A percentile compares a stretch with the other conserved stretches of the same genome.
Conservation (phyloP, 2,113 vertebrate genomes). For the Pollimyrus isidori region DNA sequence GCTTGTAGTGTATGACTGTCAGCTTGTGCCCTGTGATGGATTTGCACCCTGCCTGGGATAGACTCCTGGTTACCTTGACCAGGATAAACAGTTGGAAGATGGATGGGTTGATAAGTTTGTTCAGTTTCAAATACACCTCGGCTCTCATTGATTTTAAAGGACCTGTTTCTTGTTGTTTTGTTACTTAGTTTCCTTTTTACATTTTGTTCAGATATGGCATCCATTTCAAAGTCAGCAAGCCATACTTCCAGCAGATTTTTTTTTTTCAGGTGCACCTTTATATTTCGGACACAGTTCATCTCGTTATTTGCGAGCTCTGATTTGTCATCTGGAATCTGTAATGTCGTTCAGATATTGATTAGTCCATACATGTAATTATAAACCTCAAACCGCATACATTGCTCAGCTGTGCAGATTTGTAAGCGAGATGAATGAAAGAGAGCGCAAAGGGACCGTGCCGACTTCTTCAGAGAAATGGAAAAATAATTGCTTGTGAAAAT, state of each 20-base stretch:
- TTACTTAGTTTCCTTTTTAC: too few species aligned
- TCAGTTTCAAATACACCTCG: neutral
- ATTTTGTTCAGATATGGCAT: neutral
- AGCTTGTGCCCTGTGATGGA: neutral
- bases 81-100: neutral
- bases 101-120: neutral
- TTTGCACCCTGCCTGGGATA: neutral
- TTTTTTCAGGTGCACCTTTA: neutral
- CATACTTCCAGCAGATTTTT: too few species aligned
- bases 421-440: neutral
- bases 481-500: constrained; percentile 12
- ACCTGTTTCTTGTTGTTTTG: neutral
- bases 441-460: neutral
- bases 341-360: constrained; percentile 21
- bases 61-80: neutral
- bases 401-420: neutral
- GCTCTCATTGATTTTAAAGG: neutral
- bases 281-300: neutral
- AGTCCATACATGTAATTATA: constrained; percentile 18
- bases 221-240: neutral
- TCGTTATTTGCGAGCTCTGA: neutral
- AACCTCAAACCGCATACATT: constrained; percentile 7
- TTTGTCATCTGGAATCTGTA: neutral
- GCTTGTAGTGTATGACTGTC: neutral
- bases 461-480: neutral